Evolutionary conservation across 1,140 invertebrate genomes (phyloP).

Genomic region (Cotesia glomerata): DNA sequence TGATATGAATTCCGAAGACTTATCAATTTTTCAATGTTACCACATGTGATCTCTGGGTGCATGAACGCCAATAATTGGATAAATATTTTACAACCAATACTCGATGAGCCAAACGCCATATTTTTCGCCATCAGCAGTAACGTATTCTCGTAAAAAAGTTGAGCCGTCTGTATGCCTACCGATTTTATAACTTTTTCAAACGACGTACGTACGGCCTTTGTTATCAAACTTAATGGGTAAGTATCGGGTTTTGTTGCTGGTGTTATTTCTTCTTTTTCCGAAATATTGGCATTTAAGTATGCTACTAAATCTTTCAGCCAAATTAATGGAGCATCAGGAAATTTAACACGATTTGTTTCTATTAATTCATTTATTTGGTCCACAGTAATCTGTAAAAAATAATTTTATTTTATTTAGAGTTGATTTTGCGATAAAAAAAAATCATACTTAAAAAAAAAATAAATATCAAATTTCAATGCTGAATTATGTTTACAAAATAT

Average conservation of each 20-base stretch:
- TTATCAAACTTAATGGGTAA: conserved; percentile 66
- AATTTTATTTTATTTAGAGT: neutral
- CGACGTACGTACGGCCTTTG: conserved; percentile 61
- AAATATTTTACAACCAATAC: conserved; percentile 74
- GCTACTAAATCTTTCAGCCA: conserved; percentile 71
- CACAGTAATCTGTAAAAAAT: conserved; percentile 63
- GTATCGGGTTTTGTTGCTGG: conserved; percentile 61
- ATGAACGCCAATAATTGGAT: conserved; percentile 72
- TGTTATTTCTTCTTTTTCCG: conserved; percentile 68
- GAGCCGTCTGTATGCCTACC: conserved; percentile 65
- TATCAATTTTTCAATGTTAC: conserved; percentile 69
- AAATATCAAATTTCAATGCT: neutral
- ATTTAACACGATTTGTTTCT: conserved; percentile 65
- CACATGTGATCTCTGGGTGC: conserved; percentile 68
- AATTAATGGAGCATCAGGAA: conserved; percentile 68
- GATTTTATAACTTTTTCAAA: conserved; percentile 67
- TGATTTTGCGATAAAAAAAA: neutral
- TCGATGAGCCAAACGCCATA: conserved; percentile 68
- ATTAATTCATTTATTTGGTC: conserved; percentile 64
- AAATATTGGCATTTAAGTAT: conserved; percentile 70
- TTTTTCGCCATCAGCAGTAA: conserved; percentile 71
- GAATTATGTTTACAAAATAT: no score
- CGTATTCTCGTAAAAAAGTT: conserved; percentile 71
- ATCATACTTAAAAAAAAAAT: conserved; percentile 11
- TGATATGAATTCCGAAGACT: conserved; percentile 78